Base-by-base conservation (phyloP, 2,888 invertebrate species). In the Brachyopa scutellaris region DNA sequence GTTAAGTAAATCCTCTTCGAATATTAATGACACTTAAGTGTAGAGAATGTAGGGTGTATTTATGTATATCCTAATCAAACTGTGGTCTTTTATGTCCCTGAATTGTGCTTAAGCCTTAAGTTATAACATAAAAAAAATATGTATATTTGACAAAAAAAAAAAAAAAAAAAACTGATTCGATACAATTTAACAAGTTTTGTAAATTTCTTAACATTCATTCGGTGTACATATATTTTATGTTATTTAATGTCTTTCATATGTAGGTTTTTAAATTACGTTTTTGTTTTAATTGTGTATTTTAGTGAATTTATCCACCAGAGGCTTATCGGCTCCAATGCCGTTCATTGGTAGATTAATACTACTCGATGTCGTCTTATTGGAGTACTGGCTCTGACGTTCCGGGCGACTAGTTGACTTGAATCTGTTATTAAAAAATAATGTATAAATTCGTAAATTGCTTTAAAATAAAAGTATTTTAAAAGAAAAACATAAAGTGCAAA, bases 371-470 rank as follows among this genome's bases (percentile, higher is more conserved):
- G 90, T 90, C 85, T 90, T 90, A 6, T 87, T 90, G 73, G 90
- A 90, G 84, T 88, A 89, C 80, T 90, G 90, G 73, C 90, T 90
- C 84, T 90, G 89, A 33, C 89, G 88, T 84, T 89, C 89, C 51
- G 87, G 85, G 84, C 87, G 87, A 84, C 87, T 86, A 51, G 78
- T 76, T 72, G 89, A 89, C 45, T 86, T 85, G 84, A 88, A 89
- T 86, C 90, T 90, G 64, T 36, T 62, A 31, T 45, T 45, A 67
- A 49, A 66, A 33, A 6, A 47, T 23, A 73, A 70, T 49, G 23
- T 23, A 53, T 31, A 40, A 69, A 17, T 23, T 15, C 1, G 17
- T 38, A 26, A 26, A 26, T 26, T 26, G 26, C 4, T 26, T 38
- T 5, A 7, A 1, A 23, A 26, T 17, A 17, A 38, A 11, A 19